phyloP scores from a whole-genome alignment of 2,888 invertebrate species.

The Hartigia nigra region DNA sequence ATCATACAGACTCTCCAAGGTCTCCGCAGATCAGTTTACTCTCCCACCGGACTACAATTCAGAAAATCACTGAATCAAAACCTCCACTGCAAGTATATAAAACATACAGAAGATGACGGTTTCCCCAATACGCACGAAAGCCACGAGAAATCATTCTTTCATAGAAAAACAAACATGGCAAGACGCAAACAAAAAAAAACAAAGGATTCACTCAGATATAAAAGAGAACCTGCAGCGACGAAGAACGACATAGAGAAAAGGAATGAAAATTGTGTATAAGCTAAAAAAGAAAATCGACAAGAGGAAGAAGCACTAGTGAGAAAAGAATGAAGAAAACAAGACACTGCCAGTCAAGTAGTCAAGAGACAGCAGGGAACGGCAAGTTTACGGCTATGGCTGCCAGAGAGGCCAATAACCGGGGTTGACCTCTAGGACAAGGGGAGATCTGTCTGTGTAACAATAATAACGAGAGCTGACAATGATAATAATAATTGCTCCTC shows the following conservation, averaged over 20 bases:
- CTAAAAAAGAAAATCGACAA: background rate
- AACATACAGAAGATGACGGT: background rate
- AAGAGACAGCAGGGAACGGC: slow-evolving; percentile 18
- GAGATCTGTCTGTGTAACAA: slow-evolving; percentile 13
- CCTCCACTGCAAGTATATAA: background rate
- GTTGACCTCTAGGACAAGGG: slow-evolving; percentile 51
- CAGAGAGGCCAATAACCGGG: slow-evolving; percentile 53
- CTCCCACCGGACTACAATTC: too few species aligned
- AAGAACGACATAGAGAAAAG: background rate
- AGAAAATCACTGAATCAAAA: background rate
- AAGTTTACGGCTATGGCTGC: slow-evolving; percentile 25
- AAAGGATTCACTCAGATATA: background rate
- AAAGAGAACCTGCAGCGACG: background rate
- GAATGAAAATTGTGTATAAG: background rate
- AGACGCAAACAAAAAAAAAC: background rate
- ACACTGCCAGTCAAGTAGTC: slow-evolving; percentile 17
- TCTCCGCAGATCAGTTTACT: background rate
- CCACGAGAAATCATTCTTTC: background rate
- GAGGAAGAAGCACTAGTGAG: background rate
- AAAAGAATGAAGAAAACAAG: background rate
- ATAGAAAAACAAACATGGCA: background rate
- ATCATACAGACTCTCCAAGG: background rate
- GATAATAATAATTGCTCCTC: slow-evolving; percentile 35
- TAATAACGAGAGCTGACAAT: background rate
- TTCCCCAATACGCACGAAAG: background rate